Evolutionary conservation across 2,888 invertebrate species (phyloP), one percentile per base, ranked within the genome.

Genomic region (Cataglyphis rosenhaueri): DNA sequence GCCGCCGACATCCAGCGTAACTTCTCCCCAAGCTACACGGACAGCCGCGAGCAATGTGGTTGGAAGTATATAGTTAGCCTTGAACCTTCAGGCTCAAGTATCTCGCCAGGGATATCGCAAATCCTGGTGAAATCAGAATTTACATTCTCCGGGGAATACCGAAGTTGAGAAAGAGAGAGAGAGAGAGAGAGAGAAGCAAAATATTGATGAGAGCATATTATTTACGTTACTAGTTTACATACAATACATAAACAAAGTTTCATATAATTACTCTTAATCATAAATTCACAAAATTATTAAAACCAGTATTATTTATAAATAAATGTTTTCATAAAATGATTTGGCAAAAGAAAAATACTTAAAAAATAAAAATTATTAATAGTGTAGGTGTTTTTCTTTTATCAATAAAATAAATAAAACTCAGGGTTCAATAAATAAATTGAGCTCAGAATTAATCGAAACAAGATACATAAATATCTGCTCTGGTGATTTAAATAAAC

Each of bases 41-140:
- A 59, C 55, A 61, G 73, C 65, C 61, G 61, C 73, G 21, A 79
- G 70, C 78, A 73, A n/a, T 52, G 29, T 48, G 29, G 64, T 82
- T 66, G 84, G 84, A 82, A 65, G 81, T 82, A 84, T 82, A 84
- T 83, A 38, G 35, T 59, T 52, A 82, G 66, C 88, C 79, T 86
- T 86, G 82, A 86, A 88, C 76, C 82, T 74, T 85, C 74, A 62
- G 35, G 78, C 76, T 55, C 84, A 78, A 82, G 75, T 75, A 82
- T 62, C 74, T 82, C 62, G 52, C 9, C 35, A 74, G 71, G 70
- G 71, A 78, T 85, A 78, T 81, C 76, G 32, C 64, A 29, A 78
- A 62, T 74, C 66, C 82, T 81, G 59, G 55, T 61, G 78, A 85
- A 85, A 86, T 85, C 79, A 70, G 68, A 84, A 83, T 89, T 88